Percentiles rank a stretch among this genome's conserved stretches.
Evolutionary conservation across 2,888 invertebrate genomes (phyloP).

Genomic region (Troglohyphantes excavatus): DNA sequence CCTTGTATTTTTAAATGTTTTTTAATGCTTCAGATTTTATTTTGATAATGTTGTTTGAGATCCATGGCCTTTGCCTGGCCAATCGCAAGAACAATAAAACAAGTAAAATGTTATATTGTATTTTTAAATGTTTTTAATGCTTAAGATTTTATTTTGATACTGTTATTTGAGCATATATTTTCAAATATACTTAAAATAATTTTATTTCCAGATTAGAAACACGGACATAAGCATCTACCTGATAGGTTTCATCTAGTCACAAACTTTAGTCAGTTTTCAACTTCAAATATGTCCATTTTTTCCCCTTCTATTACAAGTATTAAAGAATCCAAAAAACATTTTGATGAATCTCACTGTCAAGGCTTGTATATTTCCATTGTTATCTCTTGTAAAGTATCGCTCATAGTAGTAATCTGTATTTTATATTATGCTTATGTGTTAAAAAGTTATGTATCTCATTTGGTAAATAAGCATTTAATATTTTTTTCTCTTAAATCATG

Average conservation of each 20-base stretch:
- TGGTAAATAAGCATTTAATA: too few species aligned
- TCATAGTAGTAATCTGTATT: neutral
- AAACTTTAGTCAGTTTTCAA: slow-evolving; percentile 40
- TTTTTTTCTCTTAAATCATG: neutral
- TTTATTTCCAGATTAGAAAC: slow-evolving; percentile 53
- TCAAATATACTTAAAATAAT: neutral
- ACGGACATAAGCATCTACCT: neutral
- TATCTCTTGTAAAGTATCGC: neutral
- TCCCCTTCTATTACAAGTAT: slow-evolving; percentile 24
- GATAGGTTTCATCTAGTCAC: slow-evolving; percentile 51
- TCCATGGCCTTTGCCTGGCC: too few species aligned
- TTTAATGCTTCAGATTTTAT: neutral
- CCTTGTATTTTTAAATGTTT: too few species aligned
- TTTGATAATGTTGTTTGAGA: neutral
- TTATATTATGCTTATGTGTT: neutral
- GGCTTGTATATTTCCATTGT: slow-evolving; percentile 44
- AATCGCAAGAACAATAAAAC: too few species aligned
- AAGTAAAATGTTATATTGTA: too few species aligned
- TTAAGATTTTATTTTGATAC: neutral
- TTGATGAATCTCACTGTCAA: slow-evolving; percentile 36
- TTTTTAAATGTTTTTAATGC: neutral
- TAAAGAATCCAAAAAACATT: slow-evolving; percentile 8
- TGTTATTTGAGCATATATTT: neutral
- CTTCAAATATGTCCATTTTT: slow-evolving; percentile 16
- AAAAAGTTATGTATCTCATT: neutral